A percentile compares a stretch with the other conserved stretches of the same genome.
phyloP scores from a whole-genome alignment of 2,797 vertebrate genomes.

The Trachops cirrhosus region DNA sequence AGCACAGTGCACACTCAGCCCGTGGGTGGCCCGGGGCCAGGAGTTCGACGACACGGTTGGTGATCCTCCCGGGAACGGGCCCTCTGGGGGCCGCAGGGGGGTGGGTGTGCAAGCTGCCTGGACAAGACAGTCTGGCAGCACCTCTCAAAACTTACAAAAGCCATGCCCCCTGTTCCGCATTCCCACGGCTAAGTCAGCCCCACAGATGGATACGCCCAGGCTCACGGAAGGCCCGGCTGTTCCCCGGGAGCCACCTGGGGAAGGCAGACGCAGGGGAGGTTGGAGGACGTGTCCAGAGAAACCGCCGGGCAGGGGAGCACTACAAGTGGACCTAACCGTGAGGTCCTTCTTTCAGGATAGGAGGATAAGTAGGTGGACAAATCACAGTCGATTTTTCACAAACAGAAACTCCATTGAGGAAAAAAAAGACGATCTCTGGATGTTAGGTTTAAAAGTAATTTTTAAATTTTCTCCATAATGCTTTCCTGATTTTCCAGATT shows the following conservation, averaged over 20 bases:
- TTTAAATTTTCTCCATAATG: not conserved
- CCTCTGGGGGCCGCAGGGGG: accelerated
- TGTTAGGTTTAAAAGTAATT: not conserved
- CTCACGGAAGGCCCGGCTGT: not conserved
- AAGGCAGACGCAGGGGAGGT: too few species aligned
- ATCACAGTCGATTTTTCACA: not conserved
- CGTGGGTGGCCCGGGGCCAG: not conserved
- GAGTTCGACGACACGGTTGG: too few species aligned
- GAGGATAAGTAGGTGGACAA: not conserved
- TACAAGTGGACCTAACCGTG: not conserved
- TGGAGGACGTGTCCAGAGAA: not conserved
- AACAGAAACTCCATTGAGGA: not conserved
- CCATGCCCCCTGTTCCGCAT: not conserved
- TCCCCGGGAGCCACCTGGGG: not conserved
- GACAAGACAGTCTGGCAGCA: not conserved
- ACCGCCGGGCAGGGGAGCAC: not conserved
- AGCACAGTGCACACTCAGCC: not conserved
- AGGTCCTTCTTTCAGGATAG: not conserved
- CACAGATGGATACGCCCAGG: not conserved
- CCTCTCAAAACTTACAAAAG: not conserved
- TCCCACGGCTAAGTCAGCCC: not conserved
- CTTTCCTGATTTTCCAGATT: not conserved
- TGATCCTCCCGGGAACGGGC: not conserved
- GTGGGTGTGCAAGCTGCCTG: not conserved
- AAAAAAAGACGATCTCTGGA: not conserved